Evolutionary conservation across 1,140 invertebrate species (phyloP).

Genomic region (Musca vetustissima): DNA sequence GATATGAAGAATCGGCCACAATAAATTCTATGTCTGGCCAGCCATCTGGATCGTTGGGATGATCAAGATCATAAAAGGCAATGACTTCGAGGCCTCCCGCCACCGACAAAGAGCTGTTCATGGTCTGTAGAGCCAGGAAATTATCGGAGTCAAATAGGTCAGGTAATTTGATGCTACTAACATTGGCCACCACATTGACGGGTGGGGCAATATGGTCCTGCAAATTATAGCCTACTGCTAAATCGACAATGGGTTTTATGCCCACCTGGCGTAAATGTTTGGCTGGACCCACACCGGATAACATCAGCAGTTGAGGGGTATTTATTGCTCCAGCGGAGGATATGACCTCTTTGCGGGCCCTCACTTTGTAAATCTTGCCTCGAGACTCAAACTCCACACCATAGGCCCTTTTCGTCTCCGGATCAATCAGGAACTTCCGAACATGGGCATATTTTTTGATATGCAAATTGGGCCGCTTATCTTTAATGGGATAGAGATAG

Average conservation of each 20-base stretch:
- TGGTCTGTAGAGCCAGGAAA: slow-evolving; percentile 61
- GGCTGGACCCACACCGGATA: slow-evolving; percentile 78
- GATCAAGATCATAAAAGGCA: slow-evolving; percentile 21
- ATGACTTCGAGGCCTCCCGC: slow-evolving; percentile 14
- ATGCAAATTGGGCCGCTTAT: slow-evolving; percentile 64
- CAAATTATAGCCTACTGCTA: slow-evolving; percentile 68
- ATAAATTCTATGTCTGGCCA: slow-evolving; percentile 31
- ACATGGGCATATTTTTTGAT: slow-evolving; percentile 65
- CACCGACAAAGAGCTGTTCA: slow-evolving; percentile 62
- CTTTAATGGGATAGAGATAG: slow-evolving; percentile 33
- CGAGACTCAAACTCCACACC: slow-evolving; percentile 71
- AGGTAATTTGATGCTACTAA: slow-evolving; percentile 60
- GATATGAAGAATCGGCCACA: slow-evolving; percentile 61
- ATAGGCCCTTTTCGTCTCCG: slow-evolving; percentile 61
- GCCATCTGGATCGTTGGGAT: slow-evolving; percentile 17
- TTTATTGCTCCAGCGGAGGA: slow-evolving; percentile 78
- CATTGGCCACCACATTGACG: slow-evolving; percentile 61
- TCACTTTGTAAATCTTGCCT: slow-evolving; percentile 64
- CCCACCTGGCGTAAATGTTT: slow-evolving; percentile 70
- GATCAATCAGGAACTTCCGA: slow-evolving; percentile 74
- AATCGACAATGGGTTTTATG: slow-evolving; percentile 71
- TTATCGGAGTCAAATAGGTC: slow-evolving; percentile 58
- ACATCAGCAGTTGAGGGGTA: slow-evolving; percentile 79
- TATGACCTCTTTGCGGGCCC: slow-evolving; percentile 73
- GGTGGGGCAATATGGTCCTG: slow-evolving; percentile 58